Conservation (phyloP, 2,888 invertebrate genomes). For the Campoplex capitator region DNA sequence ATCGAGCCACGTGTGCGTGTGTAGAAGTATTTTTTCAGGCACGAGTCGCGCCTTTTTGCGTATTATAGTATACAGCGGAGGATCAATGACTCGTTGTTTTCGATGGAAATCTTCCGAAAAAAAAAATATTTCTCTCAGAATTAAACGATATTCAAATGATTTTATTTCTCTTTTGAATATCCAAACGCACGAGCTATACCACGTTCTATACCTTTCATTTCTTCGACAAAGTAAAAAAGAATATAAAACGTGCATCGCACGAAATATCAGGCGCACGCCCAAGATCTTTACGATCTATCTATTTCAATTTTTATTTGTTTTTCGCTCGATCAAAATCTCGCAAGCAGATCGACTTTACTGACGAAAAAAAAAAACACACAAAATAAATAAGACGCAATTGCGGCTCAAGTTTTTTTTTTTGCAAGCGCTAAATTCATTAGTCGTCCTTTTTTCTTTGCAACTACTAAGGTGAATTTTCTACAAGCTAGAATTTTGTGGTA, state of each 20-base stretch:
- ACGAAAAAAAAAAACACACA: not conserved
- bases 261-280: not conserved
- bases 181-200: too few relatives aligned
- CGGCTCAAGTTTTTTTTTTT: not conserved
- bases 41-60: not conserved
- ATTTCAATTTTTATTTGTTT: not conserved
- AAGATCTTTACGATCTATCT: not conserved
- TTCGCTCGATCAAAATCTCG: not conserved
- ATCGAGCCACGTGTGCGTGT: slow-evolving; percentile 1
- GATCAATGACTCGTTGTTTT: slow-evolving; percentile 46
- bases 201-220: not conserved
- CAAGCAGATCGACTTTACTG: not conserved
- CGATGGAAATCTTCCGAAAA: slow-evolving; percentile 25
- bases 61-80: slow-evolving; percentile 14
- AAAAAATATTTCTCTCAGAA: slow-evolving; percentile 5
- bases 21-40: slow-evolving; percentile 48
- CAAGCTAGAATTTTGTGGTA: not conserved
- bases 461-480: not conserved
- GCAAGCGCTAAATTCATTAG: too few relatives aligned
- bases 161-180: not conserved
- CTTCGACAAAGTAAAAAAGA: too few relatives aligned
- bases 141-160: slow-evolving; percentile 2
- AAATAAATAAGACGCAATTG: too few relatives aligned
- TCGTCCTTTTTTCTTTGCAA: not conserved
- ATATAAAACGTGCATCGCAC: too few relatives aligned